These are phyloP conservation scores for Egretta garzetta DNA, from an alignment of 2,113 vertebrate genomes.

Conservation along the genomic window DNA sequence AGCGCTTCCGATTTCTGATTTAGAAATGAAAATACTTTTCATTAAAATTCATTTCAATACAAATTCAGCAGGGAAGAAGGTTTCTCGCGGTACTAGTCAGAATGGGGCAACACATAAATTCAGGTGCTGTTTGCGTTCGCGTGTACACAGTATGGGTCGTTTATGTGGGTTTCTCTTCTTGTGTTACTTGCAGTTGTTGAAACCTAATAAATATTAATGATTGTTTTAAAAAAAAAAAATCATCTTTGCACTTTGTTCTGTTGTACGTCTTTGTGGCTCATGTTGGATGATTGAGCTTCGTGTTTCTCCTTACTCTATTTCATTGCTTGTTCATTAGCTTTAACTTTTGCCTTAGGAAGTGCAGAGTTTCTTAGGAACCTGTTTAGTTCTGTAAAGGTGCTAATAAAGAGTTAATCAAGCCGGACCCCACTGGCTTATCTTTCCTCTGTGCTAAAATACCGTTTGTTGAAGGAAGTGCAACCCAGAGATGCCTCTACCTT, in stretches of 20 bases:
- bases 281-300: neutral
- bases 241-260: neutral
- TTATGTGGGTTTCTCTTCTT: neutral
- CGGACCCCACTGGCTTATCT: neutral
- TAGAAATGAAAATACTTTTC: neutral
- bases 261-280: neutral
- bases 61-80: neutral
- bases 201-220: conserved; percentile 19
- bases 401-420: neutral
- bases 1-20: neutral
- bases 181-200: neutral
- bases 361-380: neutral
- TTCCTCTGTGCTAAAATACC: neutral
- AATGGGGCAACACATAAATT: neutral
- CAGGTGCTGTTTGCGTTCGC: neutral
- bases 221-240: neutral
- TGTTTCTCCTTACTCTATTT: neutral
- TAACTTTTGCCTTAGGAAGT: neutral
- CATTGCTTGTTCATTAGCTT: neutral
- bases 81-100: neutral
- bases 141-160: neutral
- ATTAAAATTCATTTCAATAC: neutral
- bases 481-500: neutral
- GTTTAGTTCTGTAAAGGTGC: neutral
- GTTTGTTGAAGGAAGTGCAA: neutral